These are phyloP conservation scores for Papilio xuthus DNA, from an alignment of 1,140 invertebrate genomes.

Conservation along the genomic window DNA sequence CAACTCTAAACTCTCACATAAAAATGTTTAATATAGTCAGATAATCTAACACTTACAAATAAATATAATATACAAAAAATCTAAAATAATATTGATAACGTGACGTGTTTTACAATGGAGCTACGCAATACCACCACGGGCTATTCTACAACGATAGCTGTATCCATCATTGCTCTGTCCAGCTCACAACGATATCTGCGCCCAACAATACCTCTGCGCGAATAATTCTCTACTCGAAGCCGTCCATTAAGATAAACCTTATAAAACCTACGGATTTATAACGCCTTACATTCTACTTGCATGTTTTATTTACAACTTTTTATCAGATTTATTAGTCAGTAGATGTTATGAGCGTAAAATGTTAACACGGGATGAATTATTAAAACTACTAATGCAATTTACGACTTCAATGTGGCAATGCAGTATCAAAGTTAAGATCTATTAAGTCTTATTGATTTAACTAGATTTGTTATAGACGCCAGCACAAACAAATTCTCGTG, in stretches of 20 bases:
- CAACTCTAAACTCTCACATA: too few relatives aligned
- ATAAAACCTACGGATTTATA: conserved; percentile 31
- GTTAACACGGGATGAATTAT: neutral
- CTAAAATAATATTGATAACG: neutral
- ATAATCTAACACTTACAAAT: neutral
- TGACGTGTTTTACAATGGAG: conserved; percentile 43
- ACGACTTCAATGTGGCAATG: neutral
- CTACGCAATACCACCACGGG: conserved; percentile 37
- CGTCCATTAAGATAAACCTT: conserved; percentile 40
- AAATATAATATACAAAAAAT: neutral
- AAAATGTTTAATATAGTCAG: too few relatives aligned
- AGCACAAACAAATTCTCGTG: too few relatives aligned
- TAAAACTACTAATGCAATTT: neutral
- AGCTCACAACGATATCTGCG: conserved; percentile 47
- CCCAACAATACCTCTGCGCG: conserved; percentile 39
- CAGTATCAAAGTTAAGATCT: neutral
- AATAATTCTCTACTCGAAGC: conserved; percentile 35
- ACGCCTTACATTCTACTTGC: conserved; percentile 19
- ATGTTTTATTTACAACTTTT: conserved; percentile 25
- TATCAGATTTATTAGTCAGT: conserved; percentile 18
- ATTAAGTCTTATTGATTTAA: neutral
- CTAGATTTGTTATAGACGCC: too few relatives aligned
- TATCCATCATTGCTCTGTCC: conserved; percentile 52
- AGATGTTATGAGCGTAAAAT: neutral
- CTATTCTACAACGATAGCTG: conserved; percentile 48